phyloP scores from a whole-genome alignment of 2,113 vertebrate species.

The Calidris pygmaea region DNA sequence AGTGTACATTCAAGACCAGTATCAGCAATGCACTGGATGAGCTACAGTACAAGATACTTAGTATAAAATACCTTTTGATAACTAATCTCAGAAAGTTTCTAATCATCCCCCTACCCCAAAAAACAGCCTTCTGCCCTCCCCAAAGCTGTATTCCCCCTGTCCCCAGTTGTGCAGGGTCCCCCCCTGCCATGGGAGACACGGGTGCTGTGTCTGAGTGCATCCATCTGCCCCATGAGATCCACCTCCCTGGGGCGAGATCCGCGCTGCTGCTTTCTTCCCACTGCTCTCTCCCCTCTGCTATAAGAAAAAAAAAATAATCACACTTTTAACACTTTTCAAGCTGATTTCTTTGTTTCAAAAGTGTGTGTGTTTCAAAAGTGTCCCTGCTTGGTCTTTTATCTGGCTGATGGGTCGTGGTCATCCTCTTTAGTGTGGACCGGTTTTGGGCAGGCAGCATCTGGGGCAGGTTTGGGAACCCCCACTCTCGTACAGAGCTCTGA shows the following conservation, averaged over 20 bases:
- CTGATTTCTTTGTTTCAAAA: neutral
- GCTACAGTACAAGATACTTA: neutral
- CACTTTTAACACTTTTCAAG: neutral
- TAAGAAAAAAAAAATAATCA: neutral
- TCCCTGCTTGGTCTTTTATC: neutral
- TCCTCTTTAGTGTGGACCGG: neutral
- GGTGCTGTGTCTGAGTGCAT: neutral
- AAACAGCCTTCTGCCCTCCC: neutral
- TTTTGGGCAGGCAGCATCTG: neutral
- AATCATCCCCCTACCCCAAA: neutral
- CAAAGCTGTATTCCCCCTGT: neutral
- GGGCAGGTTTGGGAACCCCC: neutral
- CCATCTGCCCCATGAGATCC: neutral
- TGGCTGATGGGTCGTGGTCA: neutral
- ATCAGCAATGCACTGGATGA: neutral
- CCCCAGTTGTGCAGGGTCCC: neutral
- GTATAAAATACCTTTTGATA: neutral
- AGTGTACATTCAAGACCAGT: neutral
- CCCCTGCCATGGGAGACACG: neutral
- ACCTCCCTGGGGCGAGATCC: neutral
- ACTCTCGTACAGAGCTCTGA: neutral
- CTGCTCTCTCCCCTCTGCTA: neutral
- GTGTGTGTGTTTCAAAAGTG: neutral
- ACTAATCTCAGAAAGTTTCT: neutral
- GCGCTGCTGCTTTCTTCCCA: neutral